Conservation (phyloP, 2,888 invertebrate genomes). For the Fragum sueziense region DNA sequence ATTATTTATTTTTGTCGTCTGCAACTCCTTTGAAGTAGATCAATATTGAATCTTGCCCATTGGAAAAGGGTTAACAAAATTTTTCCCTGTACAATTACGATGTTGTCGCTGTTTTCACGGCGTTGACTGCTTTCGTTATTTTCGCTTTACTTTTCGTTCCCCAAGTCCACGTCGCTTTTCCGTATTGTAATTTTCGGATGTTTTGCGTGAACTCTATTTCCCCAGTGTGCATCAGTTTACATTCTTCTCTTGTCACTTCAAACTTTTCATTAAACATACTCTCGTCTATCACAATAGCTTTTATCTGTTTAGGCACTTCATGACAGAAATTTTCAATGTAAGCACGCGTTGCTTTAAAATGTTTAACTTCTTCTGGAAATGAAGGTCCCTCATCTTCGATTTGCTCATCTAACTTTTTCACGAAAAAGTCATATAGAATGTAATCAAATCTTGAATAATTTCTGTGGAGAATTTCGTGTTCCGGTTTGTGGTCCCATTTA, state of each 20-base stretch:
- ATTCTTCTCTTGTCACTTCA: slow-evolving; percentile 38
- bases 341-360: slow-evolving; percentile 42
- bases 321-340: slow-evolving; percentile 54
- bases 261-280: slow-evolving; percentile 50
- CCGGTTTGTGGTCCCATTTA: slow-evolving; percentile 21
- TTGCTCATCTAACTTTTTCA: slow-evolving; percentile 32
- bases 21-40: too few relatives aligned
- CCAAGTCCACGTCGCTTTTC: slow-evolving; percentile 45
- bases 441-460: slow-evolving; percentile 49
- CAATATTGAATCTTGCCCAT: too few relatives aligned
- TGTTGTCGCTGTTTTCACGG: background rate
- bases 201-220: slow-evolving; percentile 54
- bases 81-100: background rate
- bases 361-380: slow-evolving; percentile 39
- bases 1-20: too few relatives aligned
- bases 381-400: slow-evolving; percentile 41
- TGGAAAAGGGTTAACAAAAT: background rate
- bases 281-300: slow-evolving; percentile 28
- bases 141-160: background rate
- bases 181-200: slow-evolving; percentile 52
- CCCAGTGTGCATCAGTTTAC: slow-evolving; percentile 41
- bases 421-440: slow-evolving; percentile 54
- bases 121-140: background rate
- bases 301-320: slow-evolving; percentile 13
- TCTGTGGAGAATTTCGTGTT: slow-evolving; percentile 29